phyloP scores from a whole-genome alignment of 2,888 invertebrate species.

The Thymelicus acteon region DNA sequence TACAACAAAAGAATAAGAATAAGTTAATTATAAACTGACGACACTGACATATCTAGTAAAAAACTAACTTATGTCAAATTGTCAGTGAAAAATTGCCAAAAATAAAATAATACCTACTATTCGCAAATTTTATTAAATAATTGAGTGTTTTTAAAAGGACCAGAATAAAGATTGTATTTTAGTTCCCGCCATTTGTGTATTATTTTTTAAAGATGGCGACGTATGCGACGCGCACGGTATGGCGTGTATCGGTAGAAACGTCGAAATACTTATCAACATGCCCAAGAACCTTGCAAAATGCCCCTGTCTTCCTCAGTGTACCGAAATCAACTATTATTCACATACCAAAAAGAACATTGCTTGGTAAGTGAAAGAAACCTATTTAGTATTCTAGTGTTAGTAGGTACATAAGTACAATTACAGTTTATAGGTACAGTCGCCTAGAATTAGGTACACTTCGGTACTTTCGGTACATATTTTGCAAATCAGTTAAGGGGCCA shows the following conservation, averaged over 20 bases:
- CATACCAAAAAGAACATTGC: conserved; percentile 79
- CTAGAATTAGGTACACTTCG: no score
- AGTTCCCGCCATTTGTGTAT: conserved; percentile 1
- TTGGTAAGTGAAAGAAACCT: conserved; percentile 57
- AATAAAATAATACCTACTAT: not conserved
- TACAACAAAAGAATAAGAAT: no score
- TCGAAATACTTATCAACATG: conserved; percentile 79
- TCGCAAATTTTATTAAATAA: not conserved
- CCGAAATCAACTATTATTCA: conserved; percentile 80
- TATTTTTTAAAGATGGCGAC: conserved; percentile 68
- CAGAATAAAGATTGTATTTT: not conserved
- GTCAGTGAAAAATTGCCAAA: conserved; percentile 1
- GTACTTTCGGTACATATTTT: no score
- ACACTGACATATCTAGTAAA: not conserved
- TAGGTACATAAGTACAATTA: no score
- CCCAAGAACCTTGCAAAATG: conserved; percentile 80
- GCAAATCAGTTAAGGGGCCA: no score
- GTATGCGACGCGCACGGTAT: conserved; percentile 81
- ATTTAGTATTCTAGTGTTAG: no score
- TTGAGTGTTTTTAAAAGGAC: not conserved
- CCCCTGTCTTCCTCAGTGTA: conserved; percentile 77
- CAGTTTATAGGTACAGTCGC: no score
- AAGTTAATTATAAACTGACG: no score
- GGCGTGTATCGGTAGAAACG: conserved; percentile 81
- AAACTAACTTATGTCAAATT: not conserved